A percentile compares a stretch with the other conserved stretches of the same genome.
These are phyloP conservation scores for Amphimallon solstitiale DNA, from an alignment of 2,888 invertebrate genomes.

Conservation along the genomic window DNA sequence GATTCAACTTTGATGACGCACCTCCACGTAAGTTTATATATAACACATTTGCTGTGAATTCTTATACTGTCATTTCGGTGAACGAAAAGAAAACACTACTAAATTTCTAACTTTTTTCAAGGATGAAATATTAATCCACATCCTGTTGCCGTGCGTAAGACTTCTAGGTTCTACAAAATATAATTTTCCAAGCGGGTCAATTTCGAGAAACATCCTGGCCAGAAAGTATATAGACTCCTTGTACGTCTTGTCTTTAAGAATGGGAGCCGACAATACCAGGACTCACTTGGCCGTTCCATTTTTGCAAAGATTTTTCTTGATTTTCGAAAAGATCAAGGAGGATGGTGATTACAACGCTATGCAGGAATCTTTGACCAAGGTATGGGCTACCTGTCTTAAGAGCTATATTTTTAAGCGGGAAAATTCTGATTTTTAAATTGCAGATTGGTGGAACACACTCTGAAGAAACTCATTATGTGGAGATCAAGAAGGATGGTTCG, in stretches of 20 bases:
- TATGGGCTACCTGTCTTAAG: too few species aligned
- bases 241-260: constrained; percentile 79
- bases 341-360: constrained; percentile 29
- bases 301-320: constrained; percentile 79
- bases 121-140: constrained; percentile 86
- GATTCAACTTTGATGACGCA: constrained; percentile 89
- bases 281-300: constrained; percentile 78
- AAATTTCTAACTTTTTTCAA: constrained; percentile 60
- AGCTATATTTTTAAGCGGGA: too few species aligned
- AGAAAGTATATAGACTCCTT: constrained; percentile 85
- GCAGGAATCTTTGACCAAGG: constrained; percentile 21
- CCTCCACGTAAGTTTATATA: constrained; percentile 71
- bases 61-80: background rate
- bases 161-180: constrained; percentile 82
- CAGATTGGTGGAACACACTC: constrained; percentile 43
- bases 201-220: constrained; percentile 79
- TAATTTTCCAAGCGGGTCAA: constrained; percentile 83
- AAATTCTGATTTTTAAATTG: too few species aligned
- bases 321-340: constrained; percentile 74
- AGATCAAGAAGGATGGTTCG: constrained; percentile 70
- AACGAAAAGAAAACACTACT: too few species aligned
- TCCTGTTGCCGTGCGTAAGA: constrained; percentile 84
- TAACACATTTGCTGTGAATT: too few species aligned
- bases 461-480: constrained; percentile 64
- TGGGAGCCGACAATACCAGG: constrained; percentile 82